phyloP scores from a whole-genome alignment of 2,888 invertebrate genomes.

The Polietes domitor region DNA sequence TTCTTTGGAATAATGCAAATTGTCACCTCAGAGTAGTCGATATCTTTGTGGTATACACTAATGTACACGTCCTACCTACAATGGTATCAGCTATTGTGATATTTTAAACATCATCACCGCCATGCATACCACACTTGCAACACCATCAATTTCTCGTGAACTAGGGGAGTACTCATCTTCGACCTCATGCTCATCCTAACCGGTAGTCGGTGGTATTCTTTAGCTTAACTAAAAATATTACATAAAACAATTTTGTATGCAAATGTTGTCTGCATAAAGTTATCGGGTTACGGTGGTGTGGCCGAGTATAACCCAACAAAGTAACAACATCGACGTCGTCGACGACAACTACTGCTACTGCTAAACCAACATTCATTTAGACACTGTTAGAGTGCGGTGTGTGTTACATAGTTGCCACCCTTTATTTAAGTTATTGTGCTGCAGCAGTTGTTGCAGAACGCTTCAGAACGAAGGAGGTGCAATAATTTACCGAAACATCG shows the following conservation, averaged over 20 bases:
- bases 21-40: no score
- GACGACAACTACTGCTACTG: neutral
- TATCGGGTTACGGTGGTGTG: conserved; percentile 63
- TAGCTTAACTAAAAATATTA: conserved; percentile 41
- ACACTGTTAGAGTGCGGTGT: neutral
- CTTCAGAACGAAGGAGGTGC: neutral
- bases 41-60: no score
- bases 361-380: neutral
- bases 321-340: neutral
- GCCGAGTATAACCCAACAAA: conserved; percentile 2
- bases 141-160: no score
- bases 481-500: neutral
- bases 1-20: no score
- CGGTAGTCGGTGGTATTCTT: conserved; percentile 13
- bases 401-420: neutral
- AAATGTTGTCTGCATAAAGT: conserved; percentile 63
- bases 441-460: conserved; percentile 12
- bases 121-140: no score
- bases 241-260: conserved; percentile 63
- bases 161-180: no score
- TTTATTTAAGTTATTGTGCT: neutral
- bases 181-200: neutral
- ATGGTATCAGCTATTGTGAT: no score
- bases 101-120: no score
- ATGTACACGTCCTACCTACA: no score